Evolutionary conservation across 2,797 vertebrate species (phyloP), one percentile per base, ranked within the genome.

Genomic region (Mastacembelus armatus): DNA sequence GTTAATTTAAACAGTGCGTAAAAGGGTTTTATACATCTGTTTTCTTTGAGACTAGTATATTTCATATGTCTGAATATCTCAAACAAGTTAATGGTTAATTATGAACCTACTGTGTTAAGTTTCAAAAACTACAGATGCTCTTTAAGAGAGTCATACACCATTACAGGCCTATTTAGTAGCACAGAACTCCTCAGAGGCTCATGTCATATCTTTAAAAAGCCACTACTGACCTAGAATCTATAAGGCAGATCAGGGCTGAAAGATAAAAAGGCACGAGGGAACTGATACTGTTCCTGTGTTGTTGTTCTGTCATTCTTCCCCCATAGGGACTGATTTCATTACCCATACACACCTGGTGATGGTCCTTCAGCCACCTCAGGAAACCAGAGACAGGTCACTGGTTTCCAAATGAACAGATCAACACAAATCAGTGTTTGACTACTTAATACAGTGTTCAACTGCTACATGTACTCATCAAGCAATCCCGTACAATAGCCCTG

Each of bases 141-240:
- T 60, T 63, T 57, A 68, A 78, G 38, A 49, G 64, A 74, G 69
- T 66, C 77, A 69, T 68, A 16, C 1, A 0, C 64, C 64, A 43
- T 70, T 24, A 24, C 43, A 61, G 75, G 2, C 70, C 74, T 66
- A 80, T 66, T 87, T 83, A 74, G 78, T 36, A 44, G 65, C 72
- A 54, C 54, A 27, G 22, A 55, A 66, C 66, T 85, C 88, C 83
- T 72, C 1, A 0, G 77, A 80, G 86, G 71, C 33, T 16, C 47
- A 50, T 54, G 50, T 81, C 66, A 72, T 42, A 68, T 84, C 85
- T 87, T 88, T 86, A 87, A 89, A 91, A 88, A 89, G 83, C 55
- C 81, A 75, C 76, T 47, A 61, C 75, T 84, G 88, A 83, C 85
- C 88, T 67, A 90, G 82, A 90, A 90, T 80, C 57, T 58, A 27